Base-by-base conservation (phyloP, 2,797 vertebrate species). In the Diceros bicornis region DNA sequence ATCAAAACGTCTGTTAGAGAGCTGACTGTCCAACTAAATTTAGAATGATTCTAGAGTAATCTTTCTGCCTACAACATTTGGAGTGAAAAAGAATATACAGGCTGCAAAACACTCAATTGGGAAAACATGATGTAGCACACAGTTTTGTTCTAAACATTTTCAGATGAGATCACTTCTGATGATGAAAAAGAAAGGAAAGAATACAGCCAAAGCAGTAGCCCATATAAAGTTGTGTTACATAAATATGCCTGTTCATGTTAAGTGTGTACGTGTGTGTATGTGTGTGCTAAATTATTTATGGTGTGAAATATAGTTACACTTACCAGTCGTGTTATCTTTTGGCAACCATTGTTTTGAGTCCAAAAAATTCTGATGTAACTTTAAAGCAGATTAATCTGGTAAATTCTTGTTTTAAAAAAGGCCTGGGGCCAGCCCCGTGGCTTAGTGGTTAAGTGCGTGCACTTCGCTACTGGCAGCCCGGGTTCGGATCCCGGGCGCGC, bases 341-440 rank as follows among this genome's bases (percentile, higher is more conserved):
- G 6, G 55, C n/a, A 89, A 61, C 8, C 52, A 74, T 52, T 75
- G 32, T 13, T 23, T 90, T 64, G 41, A 23, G n/a, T 62, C 50
- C 52, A 17, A 77, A 89, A 74, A 32, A 72, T 87, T 75, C 32
- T 50, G 75, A 37, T 77, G 16, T 74, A 91, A 32, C 20, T 94
- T 6, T 50, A 87, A 21, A 50, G 27, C 25, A 84, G 13, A 7
- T 69, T 21, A 79, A 93, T 47, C 55, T 90, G 18, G 21, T 23
- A 94, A 91, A 95, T 83, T 52, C 29, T 90, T 62, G 14, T 82
- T 93, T 68, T 72, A 16, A 62, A 95, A 71, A 94, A 62, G n/a
- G 50, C 41, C 41, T 41, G 41, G 41, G 41, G 41, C 41, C 41
- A 41, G 41, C 41, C 41, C 41, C 41, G 41, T 41, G 41, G 41